A percentile compares a stretch with the other conserved stretches of the same genome.
These are phyloP conservation scores for Drosophila melanosoma DNA, from an alignment of 2,888 invertebrate species.

Conservation along the genomic window DNA sequence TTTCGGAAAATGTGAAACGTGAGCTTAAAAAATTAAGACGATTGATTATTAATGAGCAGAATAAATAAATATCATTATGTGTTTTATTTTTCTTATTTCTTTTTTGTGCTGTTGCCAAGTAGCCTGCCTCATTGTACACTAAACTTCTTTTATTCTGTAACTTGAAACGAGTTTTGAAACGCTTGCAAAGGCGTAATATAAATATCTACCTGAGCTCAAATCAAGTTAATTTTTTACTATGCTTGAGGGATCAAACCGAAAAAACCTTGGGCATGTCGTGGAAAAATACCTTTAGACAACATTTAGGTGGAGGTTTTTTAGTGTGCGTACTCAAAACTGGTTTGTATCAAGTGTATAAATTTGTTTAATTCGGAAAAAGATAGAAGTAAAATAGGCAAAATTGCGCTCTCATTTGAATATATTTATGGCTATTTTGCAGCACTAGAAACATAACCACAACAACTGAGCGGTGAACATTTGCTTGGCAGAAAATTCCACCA, in stretches of 20 bases:
- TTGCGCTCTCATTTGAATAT: slow-evolving; percentile 20
- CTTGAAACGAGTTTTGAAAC: slow-evolving; percentile 67
- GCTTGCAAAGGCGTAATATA: slow-evolving; percentile 64
- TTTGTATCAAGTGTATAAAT: not conserved
- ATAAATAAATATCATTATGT: slow-evolving; percentile 36
- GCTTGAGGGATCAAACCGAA: slow-evolving; percentile 46
- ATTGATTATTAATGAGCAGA: slow-evolving; percentile 18
- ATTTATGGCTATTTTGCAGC: not conserved
- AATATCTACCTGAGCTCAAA: slow-evolving; percentile 66
- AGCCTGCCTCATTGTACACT: slow-evolving; percentile 31
- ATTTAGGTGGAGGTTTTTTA: slow-evolving; percentile 11
- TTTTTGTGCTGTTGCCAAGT: slow-evolving; percentile 61
- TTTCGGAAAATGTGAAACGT: slow-evolving; percentile 32
- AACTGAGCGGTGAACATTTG: slow-evolving; percentile 13
- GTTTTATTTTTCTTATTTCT: slow-evolving; percentile 3
- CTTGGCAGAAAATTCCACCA: too few species aligned
- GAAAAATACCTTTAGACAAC: slow-evolving; percentile 29
- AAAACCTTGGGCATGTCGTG: slow-evolving; percentile 36
- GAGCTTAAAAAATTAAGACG: slow-evolving; percentile 24
- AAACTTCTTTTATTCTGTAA: slow-evolving; percentile 44
- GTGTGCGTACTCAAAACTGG: not conserved
- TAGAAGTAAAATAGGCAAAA: not conserved
- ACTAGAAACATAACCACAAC: not conserved
- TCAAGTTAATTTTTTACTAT: slow-evolving; percentile 43
- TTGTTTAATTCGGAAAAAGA: not conserved